Evolutionary conservation across 2,888 invertebrate species (phyloP).

Genomic region (Hetaerina titia): DNA sequence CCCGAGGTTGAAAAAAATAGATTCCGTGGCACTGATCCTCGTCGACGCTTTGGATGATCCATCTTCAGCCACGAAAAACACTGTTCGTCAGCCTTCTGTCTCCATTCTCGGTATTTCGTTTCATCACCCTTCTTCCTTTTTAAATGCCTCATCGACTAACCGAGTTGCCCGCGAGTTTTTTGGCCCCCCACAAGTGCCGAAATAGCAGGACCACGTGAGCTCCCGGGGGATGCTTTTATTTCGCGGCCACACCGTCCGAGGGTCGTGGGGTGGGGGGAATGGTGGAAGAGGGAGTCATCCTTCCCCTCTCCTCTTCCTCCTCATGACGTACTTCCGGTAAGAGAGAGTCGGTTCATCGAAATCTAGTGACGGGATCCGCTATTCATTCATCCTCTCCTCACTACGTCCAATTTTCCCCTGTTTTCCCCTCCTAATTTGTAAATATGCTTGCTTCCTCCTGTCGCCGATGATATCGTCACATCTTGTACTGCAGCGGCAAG

Average conservation of each 20-base stretch:
- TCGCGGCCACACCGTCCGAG: not conserved
- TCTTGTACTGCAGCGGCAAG: not conserved
- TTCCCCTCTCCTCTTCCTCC: not conserved
- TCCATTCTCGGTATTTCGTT: not conserved
- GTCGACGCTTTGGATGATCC: not conserved
- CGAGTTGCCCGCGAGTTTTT: not conserved
- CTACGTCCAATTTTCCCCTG: not conserved
- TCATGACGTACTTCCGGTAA: conserved; percentile 14
- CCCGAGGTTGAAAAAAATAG: not conserved
- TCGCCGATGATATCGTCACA: not conserved
- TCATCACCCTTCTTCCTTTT: not conserved
- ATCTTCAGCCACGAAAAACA: not conserved
- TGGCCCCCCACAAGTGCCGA: not conserved
- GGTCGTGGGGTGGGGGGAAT: not conserved
- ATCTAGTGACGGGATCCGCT: not conserved
- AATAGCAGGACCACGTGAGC: not conserved
- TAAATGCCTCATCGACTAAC: not conserved
- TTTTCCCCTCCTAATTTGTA: not conserved
- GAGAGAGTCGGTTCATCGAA: not conserved
- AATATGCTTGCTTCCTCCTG: not conserved
- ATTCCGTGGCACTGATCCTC: conserved; percentile 10
- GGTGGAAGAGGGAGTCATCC: not conserved
- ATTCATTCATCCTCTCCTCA: not conserved
- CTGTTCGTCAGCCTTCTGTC: not conserved
- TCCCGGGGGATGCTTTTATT: not conserved